A percentile compares a stretch with the other conserved stretches of the same genome.
phyloP scores from a whole-genome alignment of 2,888 invertebrate species.

The Nudaria mundana region DNA sequence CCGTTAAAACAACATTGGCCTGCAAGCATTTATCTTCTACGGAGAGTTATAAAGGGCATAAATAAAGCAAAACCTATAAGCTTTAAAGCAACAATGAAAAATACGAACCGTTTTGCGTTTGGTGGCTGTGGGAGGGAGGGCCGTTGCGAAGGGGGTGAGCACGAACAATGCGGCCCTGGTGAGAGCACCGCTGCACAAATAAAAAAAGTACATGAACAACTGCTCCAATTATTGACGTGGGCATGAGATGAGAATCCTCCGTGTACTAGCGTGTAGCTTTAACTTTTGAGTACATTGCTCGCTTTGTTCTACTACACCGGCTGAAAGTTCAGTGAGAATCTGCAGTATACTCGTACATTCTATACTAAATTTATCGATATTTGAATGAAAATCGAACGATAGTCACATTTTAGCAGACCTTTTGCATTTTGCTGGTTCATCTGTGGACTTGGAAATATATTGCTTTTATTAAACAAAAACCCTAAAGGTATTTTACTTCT shows the following conservation, averaged over 20 bases:
- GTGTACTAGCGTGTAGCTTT: conserved; percentile 41
- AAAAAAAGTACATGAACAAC: conserved; percentile 74
- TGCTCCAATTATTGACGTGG: conserved; percentile 78
- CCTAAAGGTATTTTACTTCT: too few relatives aligned
- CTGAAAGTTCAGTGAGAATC: too few relatives aligned
- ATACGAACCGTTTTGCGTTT: conserved; percentile 78
- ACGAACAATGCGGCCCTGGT: conserved; percentile 68
- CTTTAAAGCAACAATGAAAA: conserved; percentile 80
- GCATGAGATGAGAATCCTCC: conserved; percentile 60
- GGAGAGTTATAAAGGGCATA: conserved; percentile 73
- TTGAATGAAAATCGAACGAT: too few relatives aligned
- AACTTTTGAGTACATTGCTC: conserved; percentile 33
- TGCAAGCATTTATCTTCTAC: conserved; percentile 69
- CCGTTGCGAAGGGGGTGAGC: conserved; percentile 46
- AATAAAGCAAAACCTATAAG: conserved; percentile 80
- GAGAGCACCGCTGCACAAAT: conserved; percentile 70
- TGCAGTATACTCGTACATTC: too few relatives aligned
- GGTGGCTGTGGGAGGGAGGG: conserved; percentile 44
- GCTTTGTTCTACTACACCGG: conserved; percentile 28
- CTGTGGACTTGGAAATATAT: too few relatives aligned
- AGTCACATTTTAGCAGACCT: too few relatives aligned
- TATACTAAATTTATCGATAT: too few relatives aligned
- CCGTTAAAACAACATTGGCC: conserved; percentile 56
- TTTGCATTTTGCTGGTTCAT: too few relatives aligned
- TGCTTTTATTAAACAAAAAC: too few relatives aligned